These are phyloP conservation scores for Mythimna loreyi DNA, from an alignment of 2,888 invertebrate species.

Conservation along the genomic window DNA sequence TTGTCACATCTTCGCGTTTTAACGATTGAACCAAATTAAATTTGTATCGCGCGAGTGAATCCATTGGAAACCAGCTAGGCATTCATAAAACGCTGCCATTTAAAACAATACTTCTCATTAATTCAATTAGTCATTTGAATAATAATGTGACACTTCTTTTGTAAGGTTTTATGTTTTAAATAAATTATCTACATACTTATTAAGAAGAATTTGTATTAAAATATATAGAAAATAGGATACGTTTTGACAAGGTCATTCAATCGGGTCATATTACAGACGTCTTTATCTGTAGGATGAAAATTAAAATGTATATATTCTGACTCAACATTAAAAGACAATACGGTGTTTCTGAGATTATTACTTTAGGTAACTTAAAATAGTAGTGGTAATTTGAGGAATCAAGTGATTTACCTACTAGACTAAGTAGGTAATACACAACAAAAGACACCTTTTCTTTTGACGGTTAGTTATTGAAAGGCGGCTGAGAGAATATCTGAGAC, in stretches of 20 bases:
- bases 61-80: no score
- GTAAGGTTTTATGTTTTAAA: slow-evolving; percentile 6
- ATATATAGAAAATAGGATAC: slow-evolving; percentile 19
- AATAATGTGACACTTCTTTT: slow-evolving; percentile 6
- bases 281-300: slow-evolving; percentile 37
- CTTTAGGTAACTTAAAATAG: no score
- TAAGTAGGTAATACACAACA: not conserved
- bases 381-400: no score
- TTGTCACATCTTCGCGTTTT: no score
- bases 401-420: not conserved
- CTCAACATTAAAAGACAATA: not conserved
- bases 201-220: slow-evolving; percentile 15
- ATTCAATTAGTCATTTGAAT: slow-evolving; percentile 24
- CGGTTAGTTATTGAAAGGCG: no score
- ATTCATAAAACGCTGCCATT: not conserved
- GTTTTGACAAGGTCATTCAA: slow-evolving; percentile 26
- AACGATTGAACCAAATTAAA: no score
- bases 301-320: not conserved
- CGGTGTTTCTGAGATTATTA: not conserved
- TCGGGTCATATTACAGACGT: slow-evolving; percentile 29
- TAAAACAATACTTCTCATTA: slow-evolving; percentile 6
- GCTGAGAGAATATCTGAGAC: no score
- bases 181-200: slow-evolving; percentile 13
- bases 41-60: no score
- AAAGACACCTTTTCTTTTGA: no score